Percentiles rank a stretch among this genome's conserved stretches.
Conservation (phyloP, 2,888 invertebrate genomes). For the Neocrepidodera transversa region DNA sequence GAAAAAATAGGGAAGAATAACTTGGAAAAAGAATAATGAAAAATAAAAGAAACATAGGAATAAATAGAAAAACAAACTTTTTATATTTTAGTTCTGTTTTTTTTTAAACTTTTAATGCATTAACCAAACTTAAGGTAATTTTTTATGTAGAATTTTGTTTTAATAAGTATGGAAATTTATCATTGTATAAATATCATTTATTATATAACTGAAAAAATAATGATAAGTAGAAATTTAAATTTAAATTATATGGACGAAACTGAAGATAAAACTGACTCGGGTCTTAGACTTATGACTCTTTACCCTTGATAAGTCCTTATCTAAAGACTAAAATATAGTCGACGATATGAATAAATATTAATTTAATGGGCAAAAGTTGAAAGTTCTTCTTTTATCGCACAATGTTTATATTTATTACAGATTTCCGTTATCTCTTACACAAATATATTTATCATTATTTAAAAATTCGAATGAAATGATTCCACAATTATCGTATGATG, state of each 20-base stretch:
- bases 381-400: slow-evolving; percentile 36
- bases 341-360: slow-evolving; percentile 39
- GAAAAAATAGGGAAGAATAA: too few species aligned
- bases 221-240: not conserved
- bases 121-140: too few species aligned
- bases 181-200: too few species aligned
- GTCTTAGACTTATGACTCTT: slow-evolving; percentile 40
- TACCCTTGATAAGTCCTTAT: slow-evolving; percentile 42
- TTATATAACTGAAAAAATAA: slow-evolving; percentile 4
- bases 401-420: slow-evolving; percentile 38
- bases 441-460: slow-evolving; percentile 37
- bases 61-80: too few species aligned
- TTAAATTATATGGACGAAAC: slow-evolving; percentile 7
- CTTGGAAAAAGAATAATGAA: too few species aligned
- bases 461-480: slow-evolving; percentile 28
- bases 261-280: slow-evolving; percentile 22
- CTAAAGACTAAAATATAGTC: slow-evolving; percentile 40
- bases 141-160: too few species aligned
- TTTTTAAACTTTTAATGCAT: too few species aligned
- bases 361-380: slow-evolving; percentile 41
- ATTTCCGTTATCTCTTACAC: slow-evolving; percentile 34
- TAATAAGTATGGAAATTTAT: too few species aligned
- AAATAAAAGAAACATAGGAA: too few species aligned
- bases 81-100: too few species aligned
- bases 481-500: slow-evolving; percentile 17